Percentiles rank a stretch among this genome's conserved stretches.
These are phyloP conservation scores for Drosophila sulfurigaster DNA, from an alignment of 1,140 invertebrate species.

Conservation along the genomic window DNA sequence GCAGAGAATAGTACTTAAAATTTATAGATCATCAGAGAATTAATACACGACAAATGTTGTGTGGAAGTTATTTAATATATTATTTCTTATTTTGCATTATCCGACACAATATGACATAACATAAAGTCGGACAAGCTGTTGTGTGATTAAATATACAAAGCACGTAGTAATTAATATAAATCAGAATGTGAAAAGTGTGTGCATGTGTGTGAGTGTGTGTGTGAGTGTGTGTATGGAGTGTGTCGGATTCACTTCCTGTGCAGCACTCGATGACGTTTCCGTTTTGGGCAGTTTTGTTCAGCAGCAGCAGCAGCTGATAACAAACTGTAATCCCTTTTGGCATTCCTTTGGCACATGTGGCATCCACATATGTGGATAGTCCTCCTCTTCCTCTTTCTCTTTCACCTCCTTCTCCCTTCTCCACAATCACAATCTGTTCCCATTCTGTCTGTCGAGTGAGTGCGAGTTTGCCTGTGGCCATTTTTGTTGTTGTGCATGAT, in stretches of 20 bases:
- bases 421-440: conserved; percentile 23
- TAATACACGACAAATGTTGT: too few relatives aligned
- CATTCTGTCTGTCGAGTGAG: conserved; percentile 39
- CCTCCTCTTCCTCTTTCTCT: background rate
- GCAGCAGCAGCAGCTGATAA: conserved; percentile 6
- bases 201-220: too few relatives aligned
- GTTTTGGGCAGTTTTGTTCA: conserved; percentile 1
- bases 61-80: too few relatives aligned
- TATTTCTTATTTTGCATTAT: too few relatives aligned
- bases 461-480: background rate
- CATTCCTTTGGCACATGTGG: conserved; percentile 5
- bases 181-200: too few relatives aligned
- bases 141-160: too few relatives aligned
- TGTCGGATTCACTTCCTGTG: conserved; percentile 18
- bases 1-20: too few relatives aligned
- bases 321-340: conserved; percentile 13
- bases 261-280: conserved; percentile 11
- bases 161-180: too few relatives aligned
- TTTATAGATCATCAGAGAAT: too few relatives aligned
- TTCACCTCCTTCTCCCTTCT: too few relatives aligned
- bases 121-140: too few relatives aligned
- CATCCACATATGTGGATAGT: background rate
- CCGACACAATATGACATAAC: too few relatives aligned
- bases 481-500: conserved; percentile 12
- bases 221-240: background rate